Evolutionary conservation across 2,113 vertebrate genomes (phyloP).

Genomic region (Ellobius talpinus): DNA sequence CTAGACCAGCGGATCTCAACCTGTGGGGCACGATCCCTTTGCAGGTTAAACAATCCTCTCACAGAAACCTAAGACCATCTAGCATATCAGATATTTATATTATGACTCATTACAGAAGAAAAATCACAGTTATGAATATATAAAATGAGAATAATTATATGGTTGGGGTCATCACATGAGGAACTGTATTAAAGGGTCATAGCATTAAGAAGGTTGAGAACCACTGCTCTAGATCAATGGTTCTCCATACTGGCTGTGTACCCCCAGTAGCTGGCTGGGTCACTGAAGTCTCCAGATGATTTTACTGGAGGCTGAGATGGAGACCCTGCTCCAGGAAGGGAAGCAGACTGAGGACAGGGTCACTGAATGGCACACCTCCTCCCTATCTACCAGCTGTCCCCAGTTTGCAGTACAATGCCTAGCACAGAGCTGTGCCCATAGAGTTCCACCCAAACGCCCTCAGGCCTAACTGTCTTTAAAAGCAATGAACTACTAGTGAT

Average conservation of each 20-base stretch:
- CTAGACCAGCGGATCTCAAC: background rate
- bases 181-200: background rate
- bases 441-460: conserved; percentile 14
- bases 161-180: background rate
- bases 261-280: background rate
- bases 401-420: background rate
- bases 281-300: background rate
- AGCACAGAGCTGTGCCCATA: background rate
- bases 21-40: background rate
- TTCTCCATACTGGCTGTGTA: background rate
- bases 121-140: background rate
- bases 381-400: background rate
- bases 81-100: background rate
- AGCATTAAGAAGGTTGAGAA: background rate
- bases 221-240: background rate
- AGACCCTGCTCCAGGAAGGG: background rate
- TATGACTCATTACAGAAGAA: background rate
- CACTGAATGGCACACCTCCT: background rate
- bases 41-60: background rate
- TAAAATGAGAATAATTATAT: background rate
- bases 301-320: background rate
- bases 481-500: background rate
- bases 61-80: background rate
- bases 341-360: background rate
- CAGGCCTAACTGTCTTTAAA: background rate